Percentiles rank a stretch among this genome's conserved stretches.
phyloP scores from a whole-genome alignment of 2,113 vertebrate genomes.

The Brachypteracias leptosomus region DNA sequence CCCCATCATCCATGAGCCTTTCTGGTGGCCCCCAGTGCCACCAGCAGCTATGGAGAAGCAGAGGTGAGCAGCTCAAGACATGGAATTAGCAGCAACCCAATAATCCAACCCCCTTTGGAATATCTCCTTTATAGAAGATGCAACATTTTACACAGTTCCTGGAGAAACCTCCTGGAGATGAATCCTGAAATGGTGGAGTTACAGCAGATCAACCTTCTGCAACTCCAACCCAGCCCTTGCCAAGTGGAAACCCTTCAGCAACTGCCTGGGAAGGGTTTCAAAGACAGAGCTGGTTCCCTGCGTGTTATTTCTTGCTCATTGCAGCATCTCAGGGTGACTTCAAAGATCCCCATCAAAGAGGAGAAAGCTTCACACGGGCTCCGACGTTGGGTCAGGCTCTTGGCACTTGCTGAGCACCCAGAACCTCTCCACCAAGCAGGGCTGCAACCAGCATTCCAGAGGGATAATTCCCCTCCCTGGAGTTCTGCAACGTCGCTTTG shows the following conservation, averaged over 20 bases:
- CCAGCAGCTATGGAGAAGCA: not conserved
- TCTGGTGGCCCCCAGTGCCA: not conserved
- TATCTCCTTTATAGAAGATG: not conserved
- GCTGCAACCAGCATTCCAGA: not conserved
- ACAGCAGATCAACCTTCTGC: not conserved
- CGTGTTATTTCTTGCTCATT: not conserved
- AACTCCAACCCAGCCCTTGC: not conserved
- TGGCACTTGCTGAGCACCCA: not conserved
- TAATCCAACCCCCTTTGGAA: rapidly evolving
- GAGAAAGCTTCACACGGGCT: not conserved
- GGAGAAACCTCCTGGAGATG: not conserved
- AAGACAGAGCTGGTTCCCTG: rapidly evolving
- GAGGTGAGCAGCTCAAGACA: not conserved
- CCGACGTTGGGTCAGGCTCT: not conserved
- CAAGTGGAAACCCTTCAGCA: not conserved
- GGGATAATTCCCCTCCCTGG: rapidly evolving
- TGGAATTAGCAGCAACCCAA: too few species aligned
- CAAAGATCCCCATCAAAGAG: not conserved
- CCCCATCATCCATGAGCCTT: rapidly evolving
- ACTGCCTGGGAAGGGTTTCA: not conserved
- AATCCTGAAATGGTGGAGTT: rapidly evolving
- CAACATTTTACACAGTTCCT: not conserved
- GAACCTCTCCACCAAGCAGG: not conserved
- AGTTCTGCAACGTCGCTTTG: not conserved
- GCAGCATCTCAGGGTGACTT: not conserved